Conservation (phyloP, 2,797 vertebrate genomes). For the Falco cherrug region DNA sequence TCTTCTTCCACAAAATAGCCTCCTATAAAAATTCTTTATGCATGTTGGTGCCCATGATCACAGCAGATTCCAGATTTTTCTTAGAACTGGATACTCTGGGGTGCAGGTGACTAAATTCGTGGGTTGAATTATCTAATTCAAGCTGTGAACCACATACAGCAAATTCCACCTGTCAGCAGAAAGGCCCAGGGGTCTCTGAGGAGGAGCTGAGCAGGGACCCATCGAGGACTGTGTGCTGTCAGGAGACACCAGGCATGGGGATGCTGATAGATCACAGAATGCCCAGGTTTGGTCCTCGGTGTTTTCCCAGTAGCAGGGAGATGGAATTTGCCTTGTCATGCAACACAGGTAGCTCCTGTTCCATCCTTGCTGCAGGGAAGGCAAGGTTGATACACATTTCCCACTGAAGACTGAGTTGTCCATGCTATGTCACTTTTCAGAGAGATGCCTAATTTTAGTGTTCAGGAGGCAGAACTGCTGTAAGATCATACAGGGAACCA, state of each 20-base stretch:
- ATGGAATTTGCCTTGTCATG: neutral
- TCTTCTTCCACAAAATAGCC: neutral
- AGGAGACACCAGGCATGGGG: neutral
- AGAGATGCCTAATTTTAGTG: neutral
- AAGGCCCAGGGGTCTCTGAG: neutral
- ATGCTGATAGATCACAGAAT: neutral
- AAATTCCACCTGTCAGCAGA: neutral
- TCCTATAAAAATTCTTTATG: neutral
- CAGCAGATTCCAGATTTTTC: neutral
- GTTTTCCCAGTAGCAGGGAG: neutral
- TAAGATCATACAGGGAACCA: neutral
- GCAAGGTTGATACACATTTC: neutral
- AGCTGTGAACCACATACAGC: neutral
- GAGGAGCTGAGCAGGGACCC: neutral
- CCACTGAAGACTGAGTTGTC: neutral
- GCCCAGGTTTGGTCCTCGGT: fast-evolving
- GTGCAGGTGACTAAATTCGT: neutral
- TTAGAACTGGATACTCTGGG: neutral
- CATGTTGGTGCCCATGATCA: neutral
- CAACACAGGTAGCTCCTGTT: neutral
- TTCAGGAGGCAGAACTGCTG: neutral
- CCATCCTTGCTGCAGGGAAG: neutral
- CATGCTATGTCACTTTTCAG: neutral
- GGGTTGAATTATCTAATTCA: neutral
- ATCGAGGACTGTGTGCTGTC: fast-evolving